Conservation (phyloP, 1,140 invertebrate genomes). For the Zaprionus tsacasi region DNA sequence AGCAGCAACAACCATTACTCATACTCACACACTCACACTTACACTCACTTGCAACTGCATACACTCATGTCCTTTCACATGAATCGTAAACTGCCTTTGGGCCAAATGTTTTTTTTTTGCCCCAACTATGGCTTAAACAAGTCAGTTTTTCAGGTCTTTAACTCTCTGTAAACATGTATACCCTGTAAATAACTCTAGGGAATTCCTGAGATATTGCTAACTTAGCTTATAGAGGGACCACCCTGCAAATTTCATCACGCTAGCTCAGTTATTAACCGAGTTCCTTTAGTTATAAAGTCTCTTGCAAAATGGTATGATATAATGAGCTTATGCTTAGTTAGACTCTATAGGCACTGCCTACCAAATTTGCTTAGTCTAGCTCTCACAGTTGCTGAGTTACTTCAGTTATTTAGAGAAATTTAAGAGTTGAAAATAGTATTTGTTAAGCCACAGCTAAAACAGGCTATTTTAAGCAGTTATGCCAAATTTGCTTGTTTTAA, state of each 20-base stretch:
- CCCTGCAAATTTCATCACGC: neutral
- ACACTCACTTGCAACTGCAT: slow-evolving; percentile 8
- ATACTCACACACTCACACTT: slow-evolving; percentile 23
- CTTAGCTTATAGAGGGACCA: neutral
- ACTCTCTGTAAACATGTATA: neutral
- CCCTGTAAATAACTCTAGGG: neutral
- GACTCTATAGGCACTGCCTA: neutral
- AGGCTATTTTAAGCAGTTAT: neutral
- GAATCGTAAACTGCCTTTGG: slow-evolving; percentile 22
- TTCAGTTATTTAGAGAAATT: neutral
- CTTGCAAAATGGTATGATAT: neutral
- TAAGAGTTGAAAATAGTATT: neutral
- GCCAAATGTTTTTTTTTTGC: slow-evolving; percentile 1
- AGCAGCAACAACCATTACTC: slow-evolving; percentile 40
- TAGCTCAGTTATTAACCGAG: neutral
- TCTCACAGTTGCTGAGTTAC: neutral
- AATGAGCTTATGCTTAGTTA: neutral
- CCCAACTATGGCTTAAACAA: neutral
- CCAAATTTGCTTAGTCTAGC: neutral
- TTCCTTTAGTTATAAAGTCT: neutral
- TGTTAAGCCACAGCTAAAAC: neutral
- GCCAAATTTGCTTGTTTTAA: neutral
- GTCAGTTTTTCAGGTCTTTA: neutral
- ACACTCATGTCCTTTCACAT: slow-evolving; percentile 52
- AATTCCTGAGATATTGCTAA: neutral